These are phyloP conservation scores for Tinea trinotella DNA, from an alignment of 2,888 invertebrate species.

Conservation along the genomic window DNA sequence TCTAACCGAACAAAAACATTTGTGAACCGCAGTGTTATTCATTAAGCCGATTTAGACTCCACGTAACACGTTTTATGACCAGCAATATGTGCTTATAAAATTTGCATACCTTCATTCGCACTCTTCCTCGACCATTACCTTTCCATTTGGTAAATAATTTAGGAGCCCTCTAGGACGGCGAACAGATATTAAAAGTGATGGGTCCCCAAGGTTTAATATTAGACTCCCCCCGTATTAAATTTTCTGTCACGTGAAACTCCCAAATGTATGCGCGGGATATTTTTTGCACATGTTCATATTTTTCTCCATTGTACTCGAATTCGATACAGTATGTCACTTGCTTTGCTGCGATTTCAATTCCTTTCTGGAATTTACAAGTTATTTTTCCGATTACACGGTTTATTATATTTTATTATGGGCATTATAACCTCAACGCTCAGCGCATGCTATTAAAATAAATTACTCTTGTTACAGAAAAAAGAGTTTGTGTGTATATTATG, in stretches of 20 bases:
- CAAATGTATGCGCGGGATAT: conserved; percentile 69
- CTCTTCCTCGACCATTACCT: conserved; percentile 68
- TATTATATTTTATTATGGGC: too few species aligned
- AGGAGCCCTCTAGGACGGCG: conserved; percentile 65
- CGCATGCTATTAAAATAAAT: too few species aligned
- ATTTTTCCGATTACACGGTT: conserved; percentile 7
- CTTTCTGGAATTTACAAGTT: conserved; percentile 2
- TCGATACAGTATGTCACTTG: conserved; percentile 67
- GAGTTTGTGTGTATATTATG: too few species aligned
- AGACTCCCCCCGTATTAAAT: conserved; percentile 71
- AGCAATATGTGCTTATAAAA: conserved; percentile 64
- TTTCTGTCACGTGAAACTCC: conserved; percentile 71
- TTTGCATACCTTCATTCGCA: conserved; percentile 69
- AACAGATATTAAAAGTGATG: conserved; percentile 73
- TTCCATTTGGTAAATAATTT: conserved; percentile 73
- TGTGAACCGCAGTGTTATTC: conserved; percentile 42
- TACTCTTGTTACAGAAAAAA: too few species aligned
- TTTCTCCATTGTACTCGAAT: conserved; percentile 53
- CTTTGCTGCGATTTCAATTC: conserved; percentile 35
- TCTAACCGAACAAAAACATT: conserved; percentile 31
- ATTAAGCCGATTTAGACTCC: conserved; percentile 42
- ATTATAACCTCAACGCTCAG: too few species aligned
- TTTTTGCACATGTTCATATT: conserved; percentile 73
- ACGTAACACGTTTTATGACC: conserved; percentile 49
- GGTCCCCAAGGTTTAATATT: conserved; percentile 71